Percentiles rank a stretch among this genome's conserved stretches.
These are phyloP conservation scores for Brachyopa scutellaris DNA, from an alignment of 2,888 invertebrate species.

Conservation along the genomic window DNA sequence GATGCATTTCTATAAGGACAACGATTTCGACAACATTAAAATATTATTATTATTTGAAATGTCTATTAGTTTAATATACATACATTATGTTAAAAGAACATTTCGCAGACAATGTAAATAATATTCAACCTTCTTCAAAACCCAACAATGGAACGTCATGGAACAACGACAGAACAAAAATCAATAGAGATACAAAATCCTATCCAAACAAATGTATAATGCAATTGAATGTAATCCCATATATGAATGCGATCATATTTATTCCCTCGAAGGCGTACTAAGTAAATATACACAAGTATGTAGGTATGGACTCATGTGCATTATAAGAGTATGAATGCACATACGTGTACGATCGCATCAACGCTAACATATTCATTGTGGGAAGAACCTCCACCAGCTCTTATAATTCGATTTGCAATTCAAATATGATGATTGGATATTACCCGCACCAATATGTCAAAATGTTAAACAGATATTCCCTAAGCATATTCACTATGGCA, in stretches of 20 bases:
- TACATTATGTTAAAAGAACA: too few species aligned
- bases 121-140: too few species aligned
- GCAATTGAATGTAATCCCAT: conserved; percentile 56
- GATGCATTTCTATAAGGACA: too few species aligned
- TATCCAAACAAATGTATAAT: conserved; percentile 47
- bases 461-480: conserved; percentile 60
- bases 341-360: conserved; percentile 1
- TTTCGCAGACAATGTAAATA: conserved; percentile 7
- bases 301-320: too few species aligned
- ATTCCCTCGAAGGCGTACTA: conserved; percentile 39
- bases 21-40: too few species aligned
- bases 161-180: neutral
- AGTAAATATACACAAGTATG: conserved; percentile 15
- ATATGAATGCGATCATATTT: conserved; percentile 50
- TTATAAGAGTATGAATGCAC: too few species aligned
- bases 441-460: conserved; percentile 70
- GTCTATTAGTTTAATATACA: too few species aligned
- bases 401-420: conserved; percentile 68
- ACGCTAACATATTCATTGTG: conserved; percentile 41
- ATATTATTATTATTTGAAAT: too few species aligned
- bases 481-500: neutral
- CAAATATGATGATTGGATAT: conserved; percentile 72
- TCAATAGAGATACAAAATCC: conserved; percentile 46
- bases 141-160: too few species aligned
- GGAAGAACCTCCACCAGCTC: conserved; percentile 50